Evolutionary conservation across 2,797 vertebrate species (phyloP).

Genomic region (Phrynocephalus guinanensis): DNA sequence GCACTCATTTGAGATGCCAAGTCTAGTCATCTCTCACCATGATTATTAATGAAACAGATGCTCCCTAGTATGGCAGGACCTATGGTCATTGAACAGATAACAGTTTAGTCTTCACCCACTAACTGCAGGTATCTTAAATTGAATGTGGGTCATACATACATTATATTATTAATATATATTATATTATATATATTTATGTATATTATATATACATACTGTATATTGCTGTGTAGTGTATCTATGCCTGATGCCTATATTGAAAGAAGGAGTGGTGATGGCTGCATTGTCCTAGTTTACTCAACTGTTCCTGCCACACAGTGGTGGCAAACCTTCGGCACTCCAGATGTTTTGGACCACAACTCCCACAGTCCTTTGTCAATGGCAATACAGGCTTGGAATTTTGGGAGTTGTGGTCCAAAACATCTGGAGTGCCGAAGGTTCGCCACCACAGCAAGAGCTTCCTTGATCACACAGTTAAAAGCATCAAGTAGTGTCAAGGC

Average conservation of each 20-base stretch:
- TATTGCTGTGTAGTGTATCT: background rate
- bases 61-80: background rate
- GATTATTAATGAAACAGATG: background rate
- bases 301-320: no score
- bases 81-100: background rate
- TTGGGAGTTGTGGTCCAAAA: no score
- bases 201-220: no score
- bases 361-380: no score
- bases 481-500: background rate
- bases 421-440: no score
- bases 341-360: no score
- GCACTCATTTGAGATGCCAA: conserved; percentile 49
- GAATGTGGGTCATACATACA: no score
- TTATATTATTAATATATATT: no score
- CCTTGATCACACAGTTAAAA: background rate
- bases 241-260: background rate
- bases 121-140: background rate
- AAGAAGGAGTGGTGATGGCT: background rate
- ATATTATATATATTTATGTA: no score
- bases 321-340: no score
- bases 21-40: conserved; percentile 41
- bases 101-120: background rate
- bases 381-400: no score
- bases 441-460: background rate
- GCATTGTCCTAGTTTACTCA: background rate